phyloP scores from a whole-genome alignment of 2,888 invertebrate genomes.

The Nemurella pictetii region DNA sequence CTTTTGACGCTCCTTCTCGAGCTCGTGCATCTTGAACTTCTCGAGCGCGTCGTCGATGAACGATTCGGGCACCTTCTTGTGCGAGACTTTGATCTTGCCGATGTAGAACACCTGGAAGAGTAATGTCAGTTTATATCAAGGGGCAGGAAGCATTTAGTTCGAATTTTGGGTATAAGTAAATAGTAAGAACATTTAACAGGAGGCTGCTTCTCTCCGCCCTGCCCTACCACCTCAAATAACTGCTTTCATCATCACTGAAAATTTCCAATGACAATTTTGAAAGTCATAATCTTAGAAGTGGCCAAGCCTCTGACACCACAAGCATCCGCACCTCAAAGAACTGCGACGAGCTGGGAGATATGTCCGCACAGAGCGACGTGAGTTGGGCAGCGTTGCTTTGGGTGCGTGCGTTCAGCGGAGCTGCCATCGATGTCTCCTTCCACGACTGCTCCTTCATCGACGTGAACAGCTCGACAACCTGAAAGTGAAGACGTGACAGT shows the following conservation, averaged over 20 bases:
- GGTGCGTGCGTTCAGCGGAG: conserved; percentile 47
- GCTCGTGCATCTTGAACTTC: conserved; percentile 79
- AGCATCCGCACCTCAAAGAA: conserved; percentile 86
- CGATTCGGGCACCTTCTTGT: conserved; percentile 81
- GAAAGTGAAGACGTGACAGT: too few species aligned
- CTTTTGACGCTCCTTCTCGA: conserved; percentile 60
- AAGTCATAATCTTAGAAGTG: too few species aligned
- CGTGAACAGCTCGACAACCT: conserved; percentile 74
- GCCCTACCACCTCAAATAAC: too few species aligned
- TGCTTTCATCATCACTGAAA: too few species aligned
- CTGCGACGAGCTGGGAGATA: conserved; percentile 84
- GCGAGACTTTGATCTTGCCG: conserved; percentile 86
- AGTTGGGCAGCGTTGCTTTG: conserved; percentile 65
- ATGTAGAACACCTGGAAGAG: conserved; percentile 80
- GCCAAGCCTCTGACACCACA: too few species aligned
- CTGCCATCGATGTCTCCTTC: conserved; percentile 43
- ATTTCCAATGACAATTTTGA: too few species aligned
- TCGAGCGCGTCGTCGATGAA: conserved; percentile 89
- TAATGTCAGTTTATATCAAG: conserved; percentile 43
- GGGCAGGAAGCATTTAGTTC: too few species aligned
- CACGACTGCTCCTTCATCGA: conserved; percentile 68
- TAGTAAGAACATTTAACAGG: too few species aligned
- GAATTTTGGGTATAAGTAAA: too few species aligned
- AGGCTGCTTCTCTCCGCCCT: too few species aligned
- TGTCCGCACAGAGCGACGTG: conserved; percentile 74